Base-by-base conservation (phyloP, 2,113 vertebrate species). In the Anguilla japonica region DNA sequence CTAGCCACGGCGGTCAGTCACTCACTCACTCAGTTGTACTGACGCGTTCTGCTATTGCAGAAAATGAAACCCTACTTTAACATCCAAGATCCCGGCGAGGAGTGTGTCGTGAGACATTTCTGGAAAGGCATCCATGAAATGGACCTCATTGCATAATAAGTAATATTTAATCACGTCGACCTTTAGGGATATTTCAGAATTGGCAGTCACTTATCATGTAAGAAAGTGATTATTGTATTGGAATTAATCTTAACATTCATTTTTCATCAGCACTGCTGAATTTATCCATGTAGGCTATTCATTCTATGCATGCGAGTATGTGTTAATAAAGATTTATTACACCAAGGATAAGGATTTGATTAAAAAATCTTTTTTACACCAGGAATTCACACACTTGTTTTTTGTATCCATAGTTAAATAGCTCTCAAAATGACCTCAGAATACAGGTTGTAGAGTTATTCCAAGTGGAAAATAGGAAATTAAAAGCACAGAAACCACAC, bases 401-500 rank as follows among this genome's bases (percentile, higher is more conserved):
- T 53, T 53, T 14, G 13, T 14, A 53, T 14, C 50, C 50, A 53
- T 53, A 53, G 34, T 75, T 75, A 75, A 75, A 75, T 34, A 75
- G 71, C 34, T 75, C 26, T 75, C 26, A 75, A n/a, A 14, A 34
- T 75, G 71, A 29, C n/a, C 71, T 75, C 57, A 15, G 57, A 60
- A 60, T 60, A 13, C 57, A 60, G 6, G 14, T 60, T 67, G 60
- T 8, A 67, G 60, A 22, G 18, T 67, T 67, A 67, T 60, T 60
- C 15, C 15, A 34, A 15, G 29, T 39, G 34, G 5, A 80, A 80
- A 40, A 80, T 39, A 80, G 79, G 39, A 80, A 80, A 41, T 80
- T 80, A 80, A 80, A 80, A 80, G 34, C 34, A 26, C 57, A 81
- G 80, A 81, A 81, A 43, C 16, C 14, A 41, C 80, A 26, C n/a